Conservation (phyloP, 2,797 vertebrate species). For the Alosa sapidissima region DNA sequence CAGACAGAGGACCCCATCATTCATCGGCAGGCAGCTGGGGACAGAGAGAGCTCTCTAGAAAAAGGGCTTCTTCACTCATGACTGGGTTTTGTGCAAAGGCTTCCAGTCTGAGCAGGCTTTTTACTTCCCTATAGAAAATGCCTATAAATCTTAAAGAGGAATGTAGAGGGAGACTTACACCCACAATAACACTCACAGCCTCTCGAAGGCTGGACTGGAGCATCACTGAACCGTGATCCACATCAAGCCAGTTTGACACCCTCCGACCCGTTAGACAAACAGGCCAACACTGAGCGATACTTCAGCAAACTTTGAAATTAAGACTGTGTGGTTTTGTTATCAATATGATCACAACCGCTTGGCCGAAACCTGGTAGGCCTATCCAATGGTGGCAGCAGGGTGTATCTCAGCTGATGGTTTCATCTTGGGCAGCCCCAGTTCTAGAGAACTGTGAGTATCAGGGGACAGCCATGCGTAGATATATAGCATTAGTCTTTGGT, state of each 20-base stretch:
- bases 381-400: background rate
- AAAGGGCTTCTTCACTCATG: slow-evolving; percentile 65
- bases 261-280: background rate
- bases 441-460: background rate
- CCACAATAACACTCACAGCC: slow-evolving; percentile 18
- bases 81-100: slow-evolving; percentile 65
- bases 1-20: slow-evolving; percentile 22
- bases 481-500: background rate
- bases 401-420: background rate
- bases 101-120: background rate
- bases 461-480: slow-evolving; percentile 6
- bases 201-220: background rate
- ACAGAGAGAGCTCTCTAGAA: slow-evolving; percentile 49
- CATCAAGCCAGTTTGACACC: background rate
- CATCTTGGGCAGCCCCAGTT: background rate
- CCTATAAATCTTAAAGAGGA: slow-evolving; percentile 25
- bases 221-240: background rate
- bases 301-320: background rate
- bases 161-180: background rate
- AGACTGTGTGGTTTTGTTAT: background rate
- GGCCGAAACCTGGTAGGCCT: background rate
- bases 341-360: background rate
- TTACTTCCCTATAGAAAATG: slow-evolving; percentile 46
- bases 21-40: slow-evolving; percentile 59
- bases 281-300: background rate